Conservation (phyloP, 2,113 vertebrate species). For the Catharus minimus region DNA sequence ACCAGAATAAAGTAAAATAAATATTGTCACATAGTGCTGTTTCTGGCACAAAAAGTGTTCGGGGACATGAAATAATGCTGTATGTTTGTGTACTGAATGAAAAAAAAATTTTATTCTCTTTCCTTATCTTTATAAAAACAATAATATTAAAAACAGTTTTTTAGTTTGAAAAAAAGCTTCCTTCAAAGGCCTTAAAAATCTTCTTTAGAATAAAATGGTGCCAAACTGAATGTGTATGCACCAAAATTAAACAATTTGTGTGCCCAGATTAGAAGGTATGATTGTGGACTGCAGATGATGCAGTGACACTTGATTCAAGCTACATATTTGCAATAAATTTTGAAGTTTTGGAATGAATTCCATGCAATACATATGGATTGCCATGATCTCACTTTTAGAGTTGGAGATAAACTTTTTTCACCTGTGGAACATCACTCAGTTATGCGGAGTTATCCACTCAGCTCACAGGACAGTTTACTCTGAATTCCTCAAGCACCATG, state of each 20-base stretch:
- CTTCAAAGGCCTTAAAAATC: neutral
- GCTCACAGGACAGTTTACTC: neutral
- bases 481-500: fast-evolving
- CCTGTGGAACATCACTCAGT: neutral
- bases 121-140: neutral
- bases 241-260: neutral
- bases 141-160: fast-evolving
- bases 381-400: neutral
- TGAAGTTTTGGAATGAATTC: neutral
- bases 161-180: neutral
- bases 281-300: fast-evolving
- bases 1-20: neutral
- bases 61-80: too few relatives aligned
- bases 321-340: neutral
- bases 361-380: too few relatives aligned
- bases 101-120: neutral
- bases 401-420: neutral
- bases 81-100: neutral
- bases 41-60: neutral
- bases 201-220: neutral
- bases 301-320: neutral
- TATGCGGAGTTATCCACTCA: neutral
- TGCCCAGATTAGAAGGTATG: neutral
- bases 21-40: neutral
- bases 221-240: neutral